These are phyloP conservation scores for Cotesia congregata DNA, from an alignment of 2,888 invertebrate genomes.

Conservation along the genomic window DNA sequence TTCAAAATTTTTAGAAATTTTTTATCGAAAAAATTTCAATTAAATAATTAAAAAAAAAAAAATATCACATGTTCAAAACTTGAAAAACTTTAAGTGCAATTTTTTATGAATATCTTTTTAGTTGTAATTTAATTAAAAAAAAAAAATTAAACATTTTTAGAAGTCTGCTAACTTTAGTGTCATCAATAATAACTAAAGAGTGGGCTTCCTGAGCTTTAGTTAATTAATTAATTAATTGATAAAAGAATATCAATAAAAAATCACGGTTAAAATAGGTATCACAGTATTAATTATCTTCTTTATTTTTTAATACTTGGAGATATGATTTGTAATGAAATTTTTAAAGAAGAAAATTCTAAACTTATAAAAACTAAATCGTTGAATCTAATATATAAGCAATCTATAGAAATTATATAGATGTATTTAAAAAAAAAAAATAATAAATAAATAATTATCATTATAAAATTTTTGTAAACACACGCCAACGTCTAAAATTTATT, in stretches of 20 bases:
- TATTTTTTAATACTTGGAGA: conserved; percentile 43
- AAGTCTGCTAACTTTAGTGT: too few species aligned
- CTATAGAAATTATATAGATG: neutral
- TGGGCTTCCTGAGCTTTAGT: conserved; percentile 11
- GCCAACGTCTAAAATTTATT: conserved; percentile 20
- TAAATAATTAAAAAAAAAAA: too few species aligned
- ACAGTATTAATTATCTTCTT: conserved; percentile 40
- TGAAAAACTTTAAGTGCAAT: too few species aligned
- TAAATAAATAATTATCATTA: neutral
- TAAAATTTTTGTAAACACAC: neutral
- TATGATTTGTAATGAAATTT: neutral
- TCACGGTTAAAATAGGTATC: conserved; percentile 10
- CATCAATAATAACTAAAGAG: conserved; percentile 12
- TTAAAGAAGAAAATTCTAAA: neutral
- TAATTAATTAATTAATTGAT: neutral
- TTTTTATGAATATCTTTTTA: too few species aligned
- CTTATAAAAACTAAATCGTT: neutral
- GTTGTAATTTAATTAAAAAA: too few species aligned
- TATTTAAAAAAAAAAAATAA: neutral
- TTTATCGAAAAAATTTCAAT: too few species aligned
- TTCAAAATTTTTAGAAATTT: too few species aligned
- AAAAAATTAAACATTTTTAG: too few species aligned
- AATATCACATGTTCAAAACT: too few species aligned
- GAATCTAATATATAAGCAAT: neutral
- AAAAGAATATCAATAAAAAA: neutral